Evolutionary conservation across 1,140 invertebrate genomes (phyloP).

Genomic region (Aphis craccivora): DNA sequence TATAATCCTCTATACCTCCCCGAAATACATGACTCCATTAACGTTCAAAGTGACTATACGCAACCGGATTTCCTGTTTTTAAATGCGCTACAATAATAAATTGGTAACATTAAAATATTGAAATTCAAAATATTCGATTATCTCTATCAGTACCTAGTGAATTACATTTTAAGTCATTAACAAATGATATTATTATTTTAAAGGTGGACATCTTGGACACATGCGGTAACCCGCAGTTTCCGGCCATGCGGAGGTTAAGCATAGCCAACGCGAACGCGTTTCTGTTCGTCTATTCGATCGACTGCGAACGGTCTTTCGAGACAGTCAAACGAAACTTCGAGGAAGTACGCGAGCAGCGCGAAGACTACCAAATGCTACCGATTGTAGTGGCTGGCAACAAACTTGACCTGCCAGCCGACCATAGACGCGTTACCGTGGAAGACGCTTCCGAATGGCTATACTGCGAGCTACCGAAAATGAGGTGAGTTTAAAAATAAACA

Average conservation of each 20-base stretch:
- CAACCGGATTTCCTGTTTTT: neutral
- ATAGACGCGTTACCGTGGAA: constrained; percentile 75
- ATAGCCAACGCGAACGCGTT: constrained; percentile 91
- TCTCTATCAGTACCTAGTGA: neutral
- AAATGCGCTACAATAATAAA: neutral
- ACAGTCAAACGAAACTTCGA: constrained; percentile 82
- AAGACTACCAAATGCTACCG: constrained; percentile 82
- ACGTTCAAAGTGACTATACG: neutral
- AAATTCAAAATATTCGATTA: neutral
- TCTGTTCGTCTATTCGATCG: constrained; percentile 87
- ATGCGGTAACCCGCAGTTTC: constrained; percentile 86
- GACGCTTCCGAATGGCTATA: constrained; percentile 83
- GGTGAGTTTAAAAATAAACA: constrained; percentile 63
- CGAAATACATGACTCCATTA: too few species aligned
- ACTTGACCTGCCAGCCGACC: constrained; percentile 73
- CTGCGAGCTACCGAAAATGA: constrained; percentile 76
- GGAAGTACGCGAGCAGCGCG: constrained; percentile 81
- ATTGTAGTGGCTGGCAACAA: constrained; percentile 89
- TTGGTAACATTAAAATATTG: neutral
- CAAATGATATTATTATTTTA: constrained; percentile 25
- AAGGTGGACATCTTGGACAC: constrained; percentile 89
- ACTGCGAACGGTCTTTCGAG: constrained; percentile 76
- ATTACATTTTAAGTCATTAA: neutral
- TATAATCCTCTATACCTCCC: too few species aligned
- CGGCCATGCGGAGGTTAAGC: constrained; percentile 84